Evolutionary conservation across 1,140 invertebrate genomes (phyloP).

Genomic region (Sycobia sp.): DNA sequence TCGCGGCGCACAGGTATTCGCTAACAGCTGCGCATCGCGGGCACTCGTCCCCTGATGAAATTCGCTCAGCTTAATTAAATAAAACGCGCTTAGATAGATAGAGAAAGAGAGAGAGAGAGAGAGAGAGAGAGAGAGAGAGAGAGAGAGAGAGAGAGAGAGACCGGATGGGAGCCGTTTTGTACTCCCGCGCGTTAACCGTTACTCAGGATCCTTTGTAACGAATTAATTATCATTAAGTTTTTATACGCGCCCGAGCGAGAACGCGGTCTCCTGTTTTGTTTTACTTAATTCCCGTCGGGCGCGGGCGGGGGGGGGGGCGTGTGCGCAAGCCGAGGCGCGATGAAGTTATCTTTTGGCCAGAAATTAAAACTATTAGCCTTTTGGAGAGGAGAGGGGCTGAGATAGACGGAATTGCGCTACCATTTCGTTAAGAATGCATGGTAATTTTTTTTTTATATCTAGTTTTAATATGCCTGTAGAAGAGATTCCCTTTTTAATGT

Average conservation of each 20-base stretch:
- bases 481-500: too few species aligned
- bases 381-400: too few species aligned
- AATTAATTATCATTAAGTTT: constrained; percentile 32
- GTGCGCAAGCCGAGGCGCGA: neutral
- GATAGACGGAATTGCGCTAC: too few species aligned
- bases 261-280: constrained; percentile 1
- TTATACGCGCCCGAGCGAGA: neutral
- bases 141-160: too few species aligned
- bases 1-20: too few species aligned
- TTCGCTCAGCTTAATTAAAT: constrained; percentile 28
- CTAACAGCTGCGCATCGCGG: neutral
- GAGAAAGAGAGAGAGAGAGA: too few species aligned
- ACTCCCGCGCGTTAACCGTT: neutral
- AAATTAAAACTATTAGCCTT: too few species aligned
- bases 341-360: too few species aligned
- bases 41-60: constrained; percentile 6
- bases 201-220: constrained; percentile 20
- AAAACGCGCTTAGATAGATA: constrained; percentile 12
- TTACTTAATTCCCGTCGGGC: neutral
- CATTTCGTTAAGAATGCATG: too few species aligned
- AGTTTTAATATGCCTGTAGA: too few species aligned
- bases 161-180: constrained; percentile 26
- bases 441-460: too few species aligned
- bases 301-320: neutral
- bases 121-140: too few species aligned